A percentile compares a stretch with the other conserved stretches of the same genome.
Evolutionary conservation across 1,140 invertebrate species (phyloP).

Genomic region (Brachionus sp.): DNA sequence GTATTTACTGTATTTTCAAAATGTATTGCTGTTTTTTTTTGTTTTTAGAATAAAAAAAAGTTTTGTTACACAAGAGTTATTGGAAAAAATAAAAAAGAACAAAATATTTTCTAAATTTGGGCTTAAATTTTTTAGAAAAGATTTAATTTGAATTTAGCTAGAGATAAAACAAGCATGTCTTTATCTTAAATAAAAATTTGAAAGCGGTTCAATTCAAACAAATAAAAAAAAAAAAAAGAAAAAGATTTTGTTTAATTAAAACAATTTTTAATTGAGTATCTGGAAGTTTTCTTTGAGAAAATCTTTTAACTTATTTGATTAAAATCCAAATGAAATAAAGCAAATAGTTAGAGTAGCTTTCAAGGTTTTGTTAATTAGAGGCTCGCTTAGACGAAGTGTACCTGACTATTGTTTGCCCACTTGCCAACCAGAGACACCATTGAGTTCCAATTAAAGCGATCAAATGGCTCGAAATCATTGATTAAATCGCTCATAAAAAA

Average conservation of each 20-base stretch:
- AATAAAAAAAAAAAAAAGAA: neutral
- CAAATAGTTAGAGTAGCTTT: constrained; percentile 11
- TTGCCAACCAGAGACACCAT: neutral
- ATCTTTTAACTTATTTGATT: neutral
- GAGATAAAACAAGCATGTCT: constrained; percentile 23
- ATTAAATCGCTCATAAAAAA: neutral
- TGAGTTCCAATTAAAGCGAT: constrained; percentile 1
- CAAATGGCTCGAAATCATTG: neutral
- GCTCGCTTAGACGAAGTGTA: neutral
- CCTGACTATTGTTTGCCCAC: neutral
- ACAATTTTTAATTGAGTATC: constrained; percentile 32
- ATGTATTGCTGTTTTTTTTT: too few species aligned
- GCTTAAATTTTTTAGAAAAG: neutral
- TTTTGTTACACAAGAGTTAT: neutral
- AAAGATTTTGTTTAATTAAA: constrained; percentile 21
- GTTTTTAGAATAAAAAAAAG: too few species aligned
- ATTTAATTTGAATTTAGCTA: neutral
- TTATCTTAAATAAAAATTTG: constrained; percentile 32
- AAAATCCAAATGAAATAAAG: constrained; percentile 5
- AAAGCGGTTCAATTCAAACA: constrained; percentile 12
- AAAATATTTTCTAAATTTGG: neutral
- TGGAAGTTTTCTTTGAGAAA: constrained; percentile 1
- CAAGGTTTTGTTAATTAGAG: neutral
- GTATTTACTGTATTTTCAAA: neutral
- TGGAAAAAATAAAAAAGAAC: neutral